These are phyloP conservation scores for Colletes gigas DNA, from an alignment of 1,140 invertebrate species.

Conservation along the genomic window DNA sequence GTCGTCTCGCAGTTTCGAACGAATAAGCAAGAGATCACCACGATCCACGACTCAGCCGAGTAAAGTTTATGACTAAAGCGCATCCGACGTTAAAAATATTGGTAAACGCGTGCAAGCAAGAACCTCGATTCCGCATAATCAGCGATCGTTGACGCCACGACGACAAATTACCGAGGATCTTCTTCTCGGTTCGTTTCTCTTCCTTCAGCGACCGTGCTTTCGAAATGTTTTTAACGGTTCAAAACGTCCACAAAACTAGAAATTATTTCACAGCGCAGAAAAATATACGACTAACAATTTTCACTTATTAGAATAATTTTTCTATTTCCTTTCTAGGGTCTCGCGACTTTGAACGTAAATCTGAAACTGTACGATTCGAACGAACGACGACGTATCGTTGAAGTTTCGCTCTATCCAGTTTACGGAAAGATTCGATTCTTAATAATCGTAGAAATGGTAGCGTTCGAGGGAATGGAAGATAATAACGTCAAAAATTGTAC, in stretches of 20 bases:
- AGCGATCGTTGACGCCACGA: background rate
- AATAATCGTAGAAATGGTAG: background rate
- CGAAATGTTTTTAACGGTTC: background rate
- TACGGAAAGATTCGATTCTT: background rate
- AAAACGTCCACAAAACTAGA: slow-evolving; percentile 2
- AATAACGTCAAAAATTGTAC: background rate
- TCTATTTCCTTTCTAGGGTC: background rate
- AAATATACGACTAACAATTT: slow-evolving; percentile 7
- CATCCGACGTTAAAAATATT: background rate
- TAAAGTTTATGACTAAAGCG: background rate
- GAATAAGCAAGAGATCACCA: background rate
- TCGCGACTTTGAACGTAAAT: slow-evolving; percentile 3
- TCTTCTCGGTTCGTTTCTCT: background rate
- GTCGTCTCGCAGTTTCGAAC: background rate
- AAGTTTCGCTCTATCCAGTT: background rate
- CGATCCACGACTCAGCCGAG: background rate
- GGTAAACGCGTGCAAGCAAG: background rate
- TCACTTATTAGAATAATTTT: background rate
- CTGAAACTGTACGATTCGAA: too few species aligned
- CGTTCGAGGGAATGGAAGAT: background rate
- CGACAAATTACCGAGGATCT: slow-evolving; percentile 34
- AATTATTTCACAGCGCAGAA: slow-evolving; percentile 22
- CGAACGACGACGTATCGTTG: too few species aligned
- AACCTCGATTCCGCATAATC: slow-evolving; percentile 2
- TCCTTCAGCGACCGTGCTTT: background rate